Conservation (phyloP, 2,888 invertebrate genomes). For the Erebia ligea region DNA sequence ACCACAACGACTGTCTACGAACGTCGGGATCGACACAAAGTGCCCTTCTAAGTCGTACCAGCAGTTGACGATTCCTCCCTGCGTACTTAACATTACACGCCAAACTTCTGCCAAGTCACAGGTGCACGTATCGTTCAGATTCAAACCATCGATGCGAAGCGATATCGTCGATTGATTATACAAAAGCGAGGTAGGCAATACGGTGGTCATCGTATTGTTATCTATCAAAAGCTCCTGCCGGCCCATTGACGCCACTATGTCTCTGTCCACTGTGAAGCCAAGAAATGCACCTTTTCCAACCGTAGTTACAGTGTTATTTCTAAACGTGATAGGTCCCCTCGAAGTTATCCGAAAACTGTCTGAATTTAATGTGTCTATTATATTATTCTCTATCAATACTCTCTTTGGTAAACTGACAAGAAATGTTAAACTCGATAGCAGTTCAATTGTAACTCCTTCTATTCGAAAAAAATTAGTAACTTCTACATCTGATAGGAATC, state of each 20-base stretch:
- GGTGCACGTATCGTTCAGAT: conserved; percentile 83
- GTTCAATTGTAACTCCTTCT: conserved; percentile 85
- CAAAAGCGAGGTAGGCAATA: conserved; percentile 83
- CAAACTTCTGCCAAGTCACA: conserved; percentile 77
- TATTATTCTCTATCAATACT: conserved; percentile 84
- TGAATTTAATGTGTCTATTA: conserved; percentile 83
- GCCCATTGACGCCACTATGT: conserved; percentile 68
- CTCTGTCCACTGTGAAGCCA: conserved; percentile 79
- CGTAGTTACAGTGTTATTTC: conserved; percentile 84
- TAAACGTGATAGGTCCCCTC: conserved; percentile 85
- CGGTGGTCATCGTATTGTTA: conserved; percentile 83
- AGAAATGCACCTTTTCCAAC: conserved; percentile 85
- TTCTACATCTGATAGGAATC: conserved; percentile 89
- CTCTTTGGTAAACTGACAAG: conserved; percentile 85
- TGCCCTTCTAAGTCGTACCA: conserved; percentile 71
- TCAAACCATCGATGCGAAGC: conserved; percentile 82
- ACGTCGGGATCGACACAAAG: conserved; percentile 68
- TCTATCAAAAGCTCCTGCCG: conserved; percentile 83
- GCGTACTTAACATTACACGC: conserved; percentile 61
- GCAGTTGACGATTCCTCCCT: conserved; percentile 67
- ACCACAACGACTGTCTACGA: conserved; percentile 69
- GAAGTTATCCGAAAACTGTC: conserved; percentile 86
- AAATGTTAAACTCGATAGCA: conserved; percentile 87
- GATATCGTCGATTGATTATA: conserved; percentile 82
- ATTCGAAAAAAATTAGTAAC: conserved; percentile 86